Percentiles rank a stretch among this genome's conserved stretches.
Evolutionary conservation across 1,140 invertebrate species (phyloP).

Genomic region (Tyrophagus putrescentiae): DNA sequence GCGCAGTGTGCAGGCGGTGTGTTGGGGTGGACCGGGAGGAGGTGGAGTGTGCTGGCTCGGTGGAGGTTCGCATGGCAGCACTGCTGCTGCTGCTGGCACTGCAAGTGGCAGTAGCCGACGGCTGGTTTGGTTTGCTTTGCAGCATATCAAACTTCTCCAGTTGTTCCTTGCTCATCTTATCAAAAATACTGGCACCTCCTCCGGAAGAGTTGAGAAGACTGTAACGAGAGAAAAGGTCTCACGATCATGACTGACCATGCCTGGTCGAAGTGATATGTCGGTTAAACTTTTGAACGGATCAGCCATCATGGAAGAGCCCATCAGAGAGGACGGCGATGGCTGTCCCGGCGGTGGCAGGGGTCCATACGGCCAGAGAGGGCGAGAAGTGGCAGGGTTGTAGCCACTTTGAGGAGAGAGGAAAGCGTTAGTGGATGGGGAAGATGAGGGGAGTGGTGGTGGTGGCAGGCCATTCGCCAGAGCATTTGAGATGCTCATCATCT

Average conservation of each 20-base stretch:
- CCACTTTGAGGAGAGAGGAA: conserved; percentile 1
- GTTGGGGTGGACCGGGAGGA: background rate
- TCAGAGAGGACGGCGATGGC: background rate
- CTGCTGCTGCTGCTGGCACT: background rate
- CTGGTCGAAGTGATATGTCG: conserved; percentile 18
- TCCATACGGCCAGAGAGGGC: background rate
- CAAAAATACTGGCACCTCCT: conserved; percentile 21
- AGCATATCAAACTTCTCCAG: conserved; percentile 6
- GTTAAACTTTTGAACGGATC: conserved; percentile 21
- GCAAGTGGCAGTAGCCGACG: background rate
- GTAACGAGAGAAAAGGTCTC: conserved; percentile 22
- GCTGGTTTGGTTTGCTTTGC: background rate
- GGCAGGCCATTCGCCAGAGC: background rate
- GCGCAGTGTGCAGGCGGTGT: background rate
- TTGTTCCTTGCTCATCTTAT: conserved; percentile 21
- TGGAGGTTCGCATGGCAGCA: background rate
- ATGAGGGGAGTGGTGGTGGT: too few relatives aligned
- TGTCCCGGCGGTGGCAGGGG: too few relatives aligned
- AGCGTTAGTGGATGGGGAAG: background rate
- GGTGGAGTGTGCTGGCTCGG: background rate
- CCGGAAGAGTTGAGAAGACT: conserved; percentile 22
- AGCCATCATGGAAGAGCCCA: background rate
- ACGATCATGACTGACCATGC: conserved; percentile 10
- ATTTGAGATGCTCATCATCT: background rate
- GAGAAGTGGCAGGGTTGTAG: background rate